A percentile compares a stretch with the other conserved stretches of the same genome.
phyloP scores from a whole-genome alignment of 2,888 invertebrate genomes.

The Platynereis dumerilii region DNA sequence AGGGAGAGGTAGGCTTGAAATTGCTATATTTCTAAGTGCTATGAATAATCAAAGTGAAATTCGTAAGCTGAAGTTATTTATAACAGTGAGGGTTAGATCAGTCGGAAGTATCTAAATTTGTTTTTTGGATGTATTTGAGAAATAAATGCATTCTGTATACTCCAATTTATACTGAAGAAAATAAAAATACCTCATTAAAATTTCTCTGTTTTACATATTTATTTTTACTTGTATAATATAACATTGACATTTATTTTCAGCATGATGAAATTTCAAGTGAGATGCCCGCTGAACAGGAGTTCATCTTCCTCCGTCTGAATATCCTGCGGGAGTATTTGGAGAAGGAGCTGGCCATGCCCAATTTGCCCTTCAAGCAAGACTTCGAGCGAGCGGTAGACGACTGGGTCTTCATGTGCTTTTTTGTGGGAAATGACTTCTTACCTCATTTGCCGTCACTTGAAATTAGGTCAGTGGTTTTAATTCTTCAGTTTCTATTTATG shows the following conservation, averaged over 20 bases:
- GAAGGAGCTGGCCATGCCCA: conserved; percentile 82
- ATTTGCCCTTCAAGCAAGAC: conserved; percentile 90
- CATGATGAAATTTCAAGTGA: conserved; percentile 67
- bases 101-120: no score
- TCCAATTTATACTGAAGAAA: no score
- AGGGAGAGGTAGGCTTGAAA: conserved; percentile 58
- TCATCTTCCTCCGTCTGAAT: conserved; percentile 86
- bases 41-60: background rate
- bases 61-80: no score
- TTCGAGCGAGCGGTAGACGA: conserved; percentile 86
- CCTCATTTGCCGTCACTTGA: conserved; percentile 98
- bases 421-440: conserved; percentile 98
- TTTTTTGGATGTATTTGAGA: no score
- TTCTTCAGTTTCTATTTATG: no score
- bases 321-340: conserved; percentile 93
- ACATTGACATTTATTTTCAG: no score
- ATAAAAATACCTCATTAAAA: conserved; percentile 7
- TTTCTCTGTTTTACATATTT: conserved; percentile 1
- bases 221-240: background rate
- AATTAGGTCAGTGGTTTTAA: conserved; percentile 72
- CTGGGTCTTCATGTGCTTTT: conserved; percentile 99
- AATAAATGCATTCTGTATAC: no score
- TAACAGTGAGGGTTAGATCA: no score
- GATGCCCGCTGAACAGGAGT: conserved; percentile 75
- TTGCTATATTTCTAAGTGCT: background rate